Evolutionary conservation across 2,888 invertebrate species (phyloP).

Genomic region (Amphiduros pacificus): DNA sequence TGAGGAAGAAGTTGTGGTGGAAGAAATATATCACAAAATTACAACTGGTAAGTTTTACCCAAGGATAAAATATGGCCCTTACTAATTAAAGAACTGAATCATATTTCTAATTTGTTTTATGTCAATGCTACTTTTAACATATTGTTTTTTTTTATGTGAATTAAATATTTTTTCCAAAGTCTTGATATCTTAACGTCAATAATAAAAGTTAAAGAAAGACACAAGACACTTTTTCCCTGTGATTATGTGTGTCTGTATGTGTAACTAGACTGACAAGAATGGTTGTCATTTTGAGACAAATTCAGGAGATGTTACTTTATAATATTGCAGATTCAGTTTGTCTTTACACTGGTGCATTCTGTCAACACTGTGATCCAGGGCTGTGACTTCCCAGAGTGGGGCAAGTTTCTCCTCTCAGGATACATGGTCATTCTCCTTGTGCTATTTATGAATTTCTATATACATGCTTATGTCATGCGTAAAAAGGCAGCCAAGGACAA

Average conservation of each 20-base stretch:
- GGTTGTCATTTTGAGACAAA: neutral
- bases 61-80: too few species aligned
- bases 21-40: slow-evolving; percentile 90
- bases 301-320: neutral
- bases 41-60: slow-evolving; percentile 83
- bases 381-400: slow-evolving; percentile 76
- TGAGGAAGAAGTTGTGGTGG: slow-evolving; percentile 88
- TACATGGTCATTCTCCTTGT: slow-evolving; percentile 96
- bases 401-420: slow-evolving; percentile 63
- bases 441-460: slow-evolving; percentile 93
- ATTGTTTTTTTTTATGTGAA: neutral
- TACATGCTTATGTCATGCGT: slow-evolving; percentile 70
- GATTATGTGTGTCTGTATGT: too few species aligned
- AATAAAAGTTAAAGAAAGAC: too few species aligned
- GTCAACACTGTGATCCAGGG: slow-evolving; percentile 76
- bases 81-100: too few species aligned
- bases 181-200: neutral
- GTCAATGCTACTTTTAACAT: neutral
- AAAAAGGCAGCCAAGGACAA: neutral
- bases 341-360: slow-evolving; percentile 80
- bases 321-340: slow-evolving; percentile 76
- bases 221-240: too few species aligned
- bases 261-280: neutral
- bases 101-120: neutral
- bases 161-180: neutral